Base-by-base conservation (phyloP, 2,797 vertebrate species). In the Limosa lapponica region DNA sequence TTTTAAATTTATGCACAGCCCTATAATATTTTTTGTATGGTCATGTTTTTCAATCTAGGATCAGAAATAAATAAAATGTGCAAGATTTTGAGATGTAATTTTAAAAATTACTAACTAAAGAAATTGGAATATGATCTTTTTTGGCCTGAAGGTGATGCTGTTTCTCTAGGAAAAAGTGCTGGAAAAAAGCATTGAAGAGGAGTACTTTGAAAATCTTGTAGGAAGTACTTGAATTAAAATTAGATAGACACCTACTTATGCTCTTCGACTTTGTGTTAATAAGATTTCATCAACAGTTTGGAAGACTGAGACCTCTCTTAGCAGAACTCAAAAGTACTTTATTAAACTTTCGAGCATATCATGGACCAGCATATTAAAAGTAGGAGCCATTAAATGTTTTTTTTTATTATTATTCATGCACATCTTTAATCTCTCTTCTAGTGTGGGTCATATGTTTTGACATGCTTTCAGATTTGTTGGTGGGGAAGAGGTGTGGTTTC, bases 81-180 rank as follows among this genome's bases (percentile, higher is more conserved):
- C 11, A 44, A 37, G 32, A 11, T 27, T 80, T 66, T 51, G 11
- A 46, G 8, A 67, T n/a, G 16, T 13, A 54, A 59, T 73, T 71
- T 84, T 61, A 6, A 51, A 43, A 20, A 87, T 89, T 73, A 52
- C 57, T 2, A 3, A 7, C 24, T 44, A 22, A 61, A 55, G 25
- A 58, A 65, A n/a, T 17, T 16, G n/a, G 52, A 58, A 51, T 83
- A 27, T 70, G 49, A 84, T 82, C n/a, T 10, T 62, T 78, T 86
- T 37, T 89, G 65, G 82, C 83, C 98, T 85, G 95, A 92, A 97
- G 97, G 97, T 96, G 98, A 96, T 94, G 95, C 96, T 97, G 65
- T 98, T 97, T 97, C 97, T 84, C 95, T 80, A 97, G 94, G 71
- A 95, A 97, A 95, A 88, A 83, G 3, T 7, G 0, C 12, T 30